Evolutionary conservation across 2,888 invertebrate genomes (phyloP).

Genomic region (Tenodera sinensis): DNA sequence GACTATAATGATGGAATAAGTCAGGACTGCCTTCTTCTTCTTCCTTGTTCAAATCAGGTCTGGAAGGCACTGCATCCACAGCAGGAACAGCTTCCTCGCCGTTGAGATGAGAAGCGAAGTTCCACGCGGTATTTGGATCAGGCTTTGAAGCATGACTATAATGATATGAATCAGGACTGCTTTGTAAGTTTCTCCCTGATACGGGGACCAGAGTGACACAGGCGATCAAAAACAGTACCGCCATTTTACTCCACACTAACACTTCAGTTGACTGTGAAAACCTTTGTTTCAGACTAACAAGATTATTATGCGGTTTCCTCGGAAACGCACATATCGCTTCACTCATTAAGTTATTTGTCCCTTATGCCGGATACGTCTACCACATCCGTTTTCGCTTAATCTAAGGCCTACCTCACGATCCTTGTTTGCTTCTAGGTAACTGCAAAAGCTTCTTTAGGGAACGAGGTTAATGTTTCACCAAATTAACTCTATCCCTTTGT

Average conservation of each 20-base stretch:
- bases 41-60: neutral
- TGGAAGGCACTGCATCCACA: neutral
- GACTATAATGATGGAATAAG: no score
- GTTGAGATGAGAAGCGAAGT: neutral
- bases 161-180: no score
- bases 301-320: neutral
- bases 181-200: neutral
- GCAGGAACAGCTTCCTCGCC: neutral
- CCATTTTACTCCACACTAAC: neutral
- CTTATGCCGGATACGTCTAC: neutral
- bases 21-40: neutral
- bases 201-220: neutral
- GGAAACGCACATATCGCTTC: neutral
- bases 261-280: neutral
- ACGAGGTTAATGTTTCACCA: neutral
- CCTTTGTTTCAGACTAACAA: neutral
- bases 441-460: neutral
- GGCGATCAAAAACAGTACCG: neutral
- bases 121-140: no score
- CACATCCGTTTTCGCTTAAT: neutral
- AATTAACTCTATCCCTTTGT: no score
- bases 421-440: neutral
- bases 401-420: neutral
- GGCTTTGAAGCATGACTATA: no score
- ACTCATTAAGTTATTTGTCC: neutral